Evolutionary conservation across 2,888 invertebrate genomes (phyloP).

Genomic region (Diaphora mendica): DNA sequence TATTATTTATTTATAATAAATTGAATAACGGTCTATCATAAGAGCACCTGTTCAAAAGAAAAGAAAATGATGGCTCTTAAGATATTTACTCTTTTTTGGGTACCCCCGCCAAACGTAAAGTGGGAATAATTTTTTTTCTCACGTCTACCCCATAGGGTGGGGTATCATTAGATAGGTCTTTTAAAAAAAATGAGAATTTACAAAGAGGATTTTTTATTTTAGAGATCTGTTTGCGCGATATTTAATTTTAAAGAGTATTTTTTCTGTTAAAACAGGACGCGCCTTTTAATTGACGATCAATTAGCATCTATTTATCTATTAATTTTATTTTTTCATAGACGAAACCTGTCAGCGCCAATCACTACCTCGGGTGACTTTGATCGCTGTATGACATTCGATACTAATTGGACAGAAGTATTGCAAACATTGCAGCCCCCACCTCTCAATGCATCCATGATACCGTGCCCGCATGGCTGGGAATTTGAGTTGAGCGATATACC

Average conservation of each 20-base stretch:
- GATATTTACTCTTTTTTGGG: not conserved
- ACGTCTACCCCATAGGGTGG: too few relatives aligned
- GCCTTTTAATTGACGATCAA: too few relatives aligned
- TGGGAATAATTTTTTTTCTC: too few relatives aligned
- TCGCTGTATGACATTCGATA: slow-evolving; percentile 67
- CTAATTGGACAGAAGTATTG: slow-evolving; percentile 75
- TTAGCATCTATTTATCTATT: not conserved
- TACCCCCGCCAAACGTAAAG: not conserved
- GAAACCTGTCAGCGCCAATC: slow-evolving; percentile 70
- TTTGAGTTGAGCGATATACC: slow-evolving; percentile 75
- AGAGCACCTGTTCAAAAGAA: not conserved
- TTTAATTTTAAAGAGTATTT: too few relatives aligned
- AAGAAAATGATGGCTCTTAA: not conserved
- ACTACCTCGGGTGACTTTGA: slow-evolving; percentile 61
- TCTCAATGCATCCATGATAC: slow-evolving; percentile 57
- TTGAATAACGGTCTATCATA: not conserved
- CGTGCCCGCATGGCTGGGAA: slow-evolving; percentile 74
- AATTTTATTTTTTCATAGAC: slow-evolving; percentile 57
- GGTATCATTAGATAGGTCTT: too few relatives aligned
- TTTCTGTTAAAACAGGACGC: too few relatives aligned
- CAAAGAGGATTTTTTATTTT: too few relatives aligned
- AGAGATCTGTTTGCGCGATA: too few relatives aligned
- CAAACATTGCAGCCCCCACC: slow-evolving; percentile 62
- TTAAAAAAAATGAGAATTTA: too few relatives aligned
- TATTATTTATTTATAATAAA: too few relatives aligned